Conservation (phyloP, 2,888 invertebrate species). For the Habrosyne pyritoides region DNA sequence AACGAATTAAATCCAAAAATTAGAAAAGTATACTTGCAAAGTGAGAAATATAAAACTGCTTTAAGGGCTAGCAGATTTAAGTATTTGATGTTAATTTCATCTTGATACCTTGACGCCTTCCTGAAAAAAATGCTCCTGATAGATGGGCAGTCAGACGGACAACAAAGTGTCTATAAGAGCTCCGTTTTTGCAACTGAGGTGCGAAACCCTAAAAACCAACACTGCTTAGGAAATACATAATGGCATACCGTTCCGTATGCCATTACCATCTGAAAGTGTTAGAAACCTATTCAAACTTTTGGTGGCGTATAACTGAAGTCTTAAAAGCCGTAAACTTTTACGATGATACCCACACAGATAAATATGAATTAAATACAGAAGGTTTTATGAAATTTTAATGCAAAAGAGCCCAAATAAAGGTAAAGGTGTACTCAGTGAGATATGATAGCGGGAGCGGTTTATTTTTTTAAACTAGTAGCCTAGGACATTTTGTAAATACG, state of each 20-base stretch:
- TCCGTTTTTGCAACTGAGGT: too few relatives aligned
- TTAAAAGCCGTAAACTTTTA: conserved; percentile 25
- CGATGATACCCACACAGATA: conserved; percentile 32
- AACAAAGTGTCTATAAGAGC: too few relatives aligned
- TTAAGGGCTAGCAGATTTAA: too few relatives aligned
- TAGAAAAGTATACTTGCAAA: too few relatives aligned
- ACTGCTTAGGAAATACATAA: not conserved
- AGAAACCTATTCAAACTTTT: conserved; percentile 2
- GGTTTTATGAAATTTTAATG: conserved; percentile 39
- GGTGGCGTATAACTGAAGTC: conserved; percentile 6
- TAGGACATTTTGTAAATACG: too few relatives aligned
- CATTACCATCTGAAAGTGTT: not conserved
- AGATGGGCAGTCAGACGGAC: too few relatives aligned
- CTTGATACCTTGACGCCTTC: too few relatives aligned
- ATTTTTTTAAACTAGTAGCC: conserved; percentile 15
- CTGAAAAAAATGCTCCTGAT: too few relatives aligned
- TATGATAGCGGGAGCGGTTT: conserved; percentile 19
- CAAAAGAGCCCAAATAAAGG: conserved; percentile 24
- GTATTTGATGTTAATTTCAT: too few relatives aligned
- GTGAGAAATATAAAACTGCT: too few relatives aligned
- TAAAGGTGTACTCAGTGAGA: conserved; percentile 9
- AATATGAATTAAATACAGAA: conserved; percentile 34
- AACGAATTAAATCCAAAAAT: too few relatives aligned
- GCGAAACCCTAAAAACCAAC: too few relatives aligned
- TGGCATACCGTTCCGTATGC: not conserved